phyloP scores from a whole-genome alignment of 2,797 vertebrate genomes.

The Parauchenoglanis ngamensis region DNA sequence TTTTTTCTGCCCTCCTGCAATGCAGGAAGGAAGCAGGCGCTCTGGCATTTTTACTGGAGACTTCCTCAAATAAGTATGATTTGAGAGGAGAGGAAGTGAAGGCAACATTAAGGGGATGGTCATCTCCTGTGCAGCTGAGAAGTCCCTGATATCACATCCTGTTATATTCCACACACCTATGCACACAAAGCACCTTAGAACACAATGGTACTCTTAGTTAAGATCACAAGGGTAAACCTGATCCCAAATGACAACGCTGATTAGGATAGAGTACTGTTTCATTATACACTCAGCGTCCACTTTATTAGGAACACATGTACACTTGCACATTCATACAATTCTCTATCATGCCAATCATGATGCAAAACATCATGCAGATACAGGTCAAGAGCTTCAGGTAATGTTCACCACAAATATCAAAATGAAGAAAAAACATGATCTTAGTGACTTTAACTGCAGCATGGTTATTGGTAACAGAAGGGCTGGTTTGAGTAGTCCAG shows the following conservation, averaged over 20 bases:
- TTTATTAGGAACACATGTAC: no score
- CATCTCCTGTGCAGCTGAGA: conserved; percentile 75
- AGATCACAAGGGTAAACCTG: neutral
- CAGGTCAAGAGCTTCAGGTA: no score
- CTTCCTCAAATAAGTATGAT: conserved; percentile 68
- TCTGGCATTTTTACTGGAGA: conserved; percentile 58
- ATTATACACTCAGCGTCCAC: neutral
- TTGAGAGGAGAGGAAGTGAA: conserved; percentile 50
- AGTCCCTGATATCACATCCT: conserved; percentile 73
- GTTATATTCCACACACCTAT: conserved; percentile 50
- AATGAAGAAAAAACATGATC: no score
- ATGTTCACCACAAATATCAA: no score
- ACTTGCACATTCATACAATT: no score
- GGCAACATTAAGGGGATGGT: conserved; percentile 55
- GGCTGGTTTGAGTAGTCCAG: no score
- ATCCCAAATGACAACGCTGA: neutral
- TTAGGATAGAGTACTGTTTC: neutral
- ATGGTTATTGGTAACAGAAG: no score
- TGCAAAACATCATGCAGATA: no score
- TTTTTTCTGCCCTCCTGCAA: conserved; percentile 40
- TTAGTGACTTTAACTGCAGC: no score
- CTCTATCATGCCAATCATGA: no score
- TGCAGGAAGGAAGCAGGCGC: conserved; percentile 58
- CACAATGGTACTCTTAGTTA: neutral
- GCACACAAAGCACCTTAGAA: neutral